Conservation (phyloP, 2,888 invertebrate species). For the Mimas tiliae region DNA sequence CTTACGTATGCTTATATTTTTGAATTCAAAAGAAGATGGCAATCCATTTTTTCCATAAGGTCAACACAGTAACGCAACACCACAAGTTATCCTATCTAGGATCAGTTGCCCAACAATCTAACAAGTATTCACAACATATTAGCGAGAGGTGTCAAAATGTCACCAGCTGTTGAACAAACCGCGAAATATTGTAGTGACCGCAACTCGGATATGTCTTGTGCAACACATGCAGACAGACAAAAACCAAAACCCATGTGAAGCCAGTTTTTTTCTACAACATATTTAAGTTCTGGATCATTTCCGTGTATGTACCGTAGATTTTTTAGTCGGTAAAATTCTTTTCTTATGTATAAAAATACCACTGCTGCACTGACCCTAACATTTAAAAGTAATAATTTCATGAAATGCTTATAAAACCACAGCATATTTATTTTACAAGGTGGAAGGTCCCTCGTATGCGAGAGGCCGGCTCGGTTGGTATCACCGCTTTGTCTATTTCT, state of each 20-base stretch:
- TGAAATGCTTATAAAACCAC: too few relatives aligned
- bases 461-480: too few relatives aligned
- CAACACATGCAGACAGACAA: neutral
- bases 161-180: neutral
- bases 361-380: too few relatives aligned
- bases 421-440: too few relatives aligned
- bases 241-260: neutral
- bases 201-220: neutral
- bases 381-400: too few relatives aligned
- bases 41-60: neutral
- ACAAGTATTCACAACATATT: conserved; percentile 13
- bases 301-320: too few relatives aligned
- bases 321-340: too few relatives aligned
- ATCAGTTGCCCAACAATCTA: neutral
- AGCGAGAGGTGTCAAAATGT: conserved; percentile 21
- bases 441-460: too few relatives aligned
- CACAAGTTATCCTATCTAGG: conserved; percentile 5
- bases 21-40: neutral
- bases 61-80: neutral
- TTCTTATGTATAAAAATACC: too few relatives aligned
- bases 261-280: neutral
- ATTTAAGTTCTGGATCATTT: too few relatives aligned
- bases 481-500: too few relatives aligned
- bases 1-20: too few relatives aligned
- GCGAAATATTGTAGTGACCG: conserved; percentile 1